Evolutionary conservation across 2,113 vertebrate species (phyloP).

Genomic region (Crotalus viridis): DNA sequence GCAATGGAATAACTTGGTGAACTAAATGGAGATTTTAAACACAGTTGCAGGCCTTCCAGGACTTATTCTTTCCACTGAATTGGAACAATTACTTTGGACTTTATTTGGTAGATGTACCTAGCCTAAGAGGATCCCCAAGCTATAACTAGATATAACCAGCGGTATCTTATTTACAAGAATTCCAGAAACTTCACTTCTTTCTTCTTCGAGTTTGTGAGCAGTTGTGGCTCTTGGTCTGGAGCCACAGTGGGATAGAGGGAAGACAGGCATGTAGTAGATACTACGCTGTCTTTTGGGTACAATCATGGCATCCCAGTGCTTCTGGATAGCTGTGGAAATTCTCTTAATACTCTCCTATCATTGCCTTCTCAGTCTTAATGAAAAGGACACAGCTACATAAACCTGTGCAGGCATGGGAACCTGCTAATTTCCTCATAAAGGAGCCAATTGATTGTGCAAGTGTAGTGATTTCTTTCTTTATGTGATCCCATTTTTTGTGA

Average conservation of each 20-base stretch:
- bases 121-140: neutral
- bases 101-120: neutral
- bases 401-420: neutral
- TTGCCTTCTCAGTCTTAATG: too few species aligned
- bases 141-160: too few species aligned
- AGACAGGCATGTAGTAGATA: too few species aligned
- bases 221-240: too few species aligned
- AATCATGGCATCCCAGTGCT: too few species aligned
- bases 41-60: neutral
- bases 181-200: neutral
- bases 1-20: too few species aligned
- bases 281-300: too few species aligned
- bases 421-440: neutral
- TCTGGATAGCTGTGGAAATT: too few species aligned
- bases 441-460: neutral
- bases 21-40: neutral
- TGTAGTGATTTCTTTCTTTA: neutral
- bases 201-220: neutral
- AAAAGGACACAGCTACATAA: neutral
- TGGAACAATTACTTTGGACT: neutral
- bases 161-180: neutral
- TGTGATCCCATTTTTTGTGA: too few species aligned
- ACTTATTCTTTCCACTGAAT: neutral
- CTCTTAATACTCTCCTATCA: too few species aligned
- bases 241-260: too few species aligned